Evolutionary conservation across 2,797 vertebrate genomes (phyloP).

Genomic region (Pteronotus mesoamericanus): DNA sequence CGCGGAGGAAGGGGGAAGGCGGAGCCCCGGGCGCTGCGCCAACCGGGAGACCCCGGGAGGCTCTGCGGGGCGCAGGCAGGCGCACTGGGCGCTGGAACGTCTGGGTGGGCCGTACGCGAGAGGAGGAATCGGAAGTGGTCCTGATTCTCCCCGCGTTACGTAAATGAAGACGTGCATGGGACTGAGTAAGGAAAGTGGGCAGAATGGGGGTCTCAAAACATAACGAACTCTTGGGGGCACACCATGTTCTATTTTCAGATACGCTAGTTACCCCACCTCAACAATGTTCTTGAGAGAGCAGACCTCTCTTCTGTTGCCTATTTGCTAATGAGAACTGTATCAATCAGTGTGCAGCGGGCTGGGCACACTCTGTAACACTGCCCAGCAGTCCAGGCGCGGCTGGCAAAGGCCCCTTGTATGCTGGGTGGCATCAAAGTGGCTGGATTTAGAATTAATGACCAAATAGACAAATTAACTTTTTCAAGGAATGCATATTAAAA

Average conservation of each 20-base stretch:
- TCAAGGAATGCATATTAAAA: not conserved
- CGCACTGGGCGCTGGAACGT: no score
- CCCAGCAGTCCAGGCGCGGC: not conserved
- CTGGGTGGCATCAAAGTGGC: not conserved
- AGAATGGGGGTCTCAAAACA: not conserved
- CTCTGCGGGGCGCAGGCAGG: rapidly evolving
- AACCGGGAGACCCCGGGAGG: not conserved
- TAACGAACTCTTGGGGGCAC: not conserved
- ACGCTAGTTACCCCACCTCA: not conserved
- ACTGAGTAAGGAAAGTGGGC: not conserved
- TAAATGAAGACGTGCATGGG: not conserved
- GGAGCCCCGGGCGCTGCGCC: not conserved
- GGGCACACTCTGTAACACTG: not conserved
- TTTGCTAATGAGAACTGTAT: not conserved
- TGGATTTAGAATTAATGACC: not conserved
- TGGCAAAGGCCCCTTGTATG: not conserved
- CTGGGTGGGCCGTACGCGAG: not conserved
- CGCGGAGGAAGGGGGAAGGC: not conserved
- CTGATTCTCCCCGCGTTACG: not conserved
- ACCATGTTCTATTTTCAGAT: not conserved
- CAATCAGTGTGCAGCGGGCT: not conserved
- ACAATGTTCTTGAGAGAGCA: not conserved
- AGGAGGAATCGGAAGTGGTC: not conserved
- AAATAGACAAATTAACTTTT: not conserved
- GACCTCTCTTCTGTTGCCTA: not conserved